These are phyloP conservation scores for Clarias batrachus DNA, from an alignment of 2,113 vertebrate genomes.

Conservation along the genomic window DNA sequence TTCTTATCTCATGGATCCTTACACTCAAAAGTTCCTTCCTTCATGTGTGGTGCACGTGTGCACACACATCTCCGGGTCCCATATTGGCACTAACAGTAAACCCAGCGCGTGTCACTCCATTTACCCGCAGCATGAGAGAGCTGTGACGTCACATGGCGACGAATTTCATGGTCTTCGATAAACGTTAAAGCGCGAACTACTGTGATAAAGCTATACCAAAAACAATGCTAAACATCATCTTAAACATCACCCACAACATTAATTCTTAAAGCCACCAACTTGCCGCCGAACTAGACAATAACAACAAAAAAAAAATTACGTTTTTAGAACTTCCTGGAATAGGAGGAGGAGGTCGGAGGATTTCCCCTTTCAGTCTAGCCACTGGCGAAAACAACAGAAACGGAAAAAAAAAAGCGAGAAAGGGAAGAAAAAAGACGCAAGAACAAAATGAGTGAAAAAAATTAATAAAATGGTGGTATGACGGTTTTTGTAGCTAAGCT, in stretches of 20 bases:
- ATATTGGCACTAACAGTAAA: not conserved
- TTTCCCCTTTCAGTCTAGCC: slow-evolving; percentile 24
- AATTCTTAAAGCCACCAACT: not conserved
- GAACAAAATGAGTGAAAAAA: not conserved
- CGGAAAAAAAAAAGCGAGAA: slow-evolving; percentile 30
- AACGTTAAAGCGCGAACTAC: not conserved
- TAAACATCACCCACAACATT: too few relatives aligned
- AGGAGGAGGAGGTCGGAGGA: slow-evolving; percentile 12
- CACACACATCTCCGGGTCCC: not conserved
- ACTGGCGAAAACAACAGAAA: slow-evolving; percentile 19
- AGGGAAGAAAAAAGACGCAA: not conserved
- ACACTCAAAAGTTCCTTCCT: not conserved
- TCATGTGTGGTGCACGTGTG: not conserved
- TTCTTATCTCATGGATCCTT: slow-evolving; percentile 19
- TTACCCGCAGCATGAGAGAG: not conserved
- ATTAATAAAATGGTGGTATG: not conserved
- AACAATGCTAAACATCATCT: not conserved
- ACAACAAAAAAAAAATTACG: not conserved
- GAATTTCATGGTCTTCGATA: not conserved
- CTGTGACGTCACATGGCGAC: not conserved
- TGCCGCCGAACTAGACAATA: not conserved
- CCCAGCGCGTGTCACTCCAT: not conserved
- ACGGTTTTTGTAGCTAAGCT: not conserved
- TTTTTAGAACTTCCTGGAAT: slow-evolving; percentile 15
- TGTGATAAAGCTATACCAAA: not conserved